Evolutionary conservation across 2,113 vertebrate species (phyloP).

Genomic region (Chaetops frenatus): DNA sequence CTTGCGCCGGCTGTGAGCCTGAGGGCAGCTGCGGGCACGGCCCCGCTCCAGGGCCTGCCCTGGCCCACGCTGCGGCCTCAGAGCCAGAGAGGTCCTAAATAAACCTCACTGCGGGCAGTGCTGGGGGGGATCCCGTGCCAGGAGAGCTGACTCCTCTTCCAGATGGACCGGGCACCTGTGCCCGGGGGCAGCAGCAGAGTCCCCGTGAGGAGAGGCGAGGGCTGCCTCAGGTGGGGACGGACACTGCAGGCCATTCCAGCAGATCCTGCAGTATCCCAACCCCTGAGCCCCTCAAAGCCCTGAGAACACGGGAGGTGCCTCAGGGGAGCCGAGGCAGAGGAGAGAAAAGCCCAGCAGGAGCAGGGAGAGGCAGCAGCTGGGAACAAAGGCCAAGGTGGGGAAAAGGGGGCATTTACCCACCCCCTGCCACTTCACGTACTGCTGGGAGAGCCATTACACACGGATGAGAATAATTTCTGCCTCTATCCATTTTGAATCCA

Average conservation of each 20-base stretch:
- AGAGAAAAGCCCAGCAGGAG: background rate
- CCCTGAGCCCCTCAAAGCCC: background rate
- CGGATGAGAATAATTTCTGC: background rate
- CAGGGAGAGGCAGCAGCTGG: no score
- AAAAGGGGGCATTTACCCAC: background rate
- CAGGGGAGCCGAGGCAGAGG: background rate
- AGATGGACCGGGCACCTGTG: accelerated
- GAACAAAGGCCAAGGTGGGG: background rate
- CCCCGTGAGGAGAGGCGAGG: accelerated
- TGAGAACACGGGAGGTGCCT: accelerated
- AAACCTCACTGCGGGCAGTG: background rate
- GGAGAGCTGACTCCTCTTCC: background rate
- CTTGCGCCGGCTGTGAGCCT: accelerated
- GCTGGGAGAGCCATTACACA: background rate
- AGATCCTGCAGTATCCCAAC: background rate
- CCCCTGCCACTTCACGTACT: background rate
- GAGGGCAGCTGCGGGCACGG: accelerated
- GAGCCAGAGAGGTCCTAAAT: background rate
- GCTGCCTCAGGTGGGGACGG: background rate
- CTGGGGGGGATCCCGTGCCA: accelerated
- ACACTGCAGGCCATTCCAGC: accelerated
- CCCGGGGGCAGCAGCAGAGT: accelerated
- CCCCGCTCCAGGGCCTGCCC: accelerated
- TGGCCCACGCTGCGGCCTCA: accelerated
- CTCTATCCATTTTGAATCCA: background rate